phyloP scores from a whole-genome alignment of 2,888 invertebrate genomes.

The Phrixothrix hirtus region DNA sequence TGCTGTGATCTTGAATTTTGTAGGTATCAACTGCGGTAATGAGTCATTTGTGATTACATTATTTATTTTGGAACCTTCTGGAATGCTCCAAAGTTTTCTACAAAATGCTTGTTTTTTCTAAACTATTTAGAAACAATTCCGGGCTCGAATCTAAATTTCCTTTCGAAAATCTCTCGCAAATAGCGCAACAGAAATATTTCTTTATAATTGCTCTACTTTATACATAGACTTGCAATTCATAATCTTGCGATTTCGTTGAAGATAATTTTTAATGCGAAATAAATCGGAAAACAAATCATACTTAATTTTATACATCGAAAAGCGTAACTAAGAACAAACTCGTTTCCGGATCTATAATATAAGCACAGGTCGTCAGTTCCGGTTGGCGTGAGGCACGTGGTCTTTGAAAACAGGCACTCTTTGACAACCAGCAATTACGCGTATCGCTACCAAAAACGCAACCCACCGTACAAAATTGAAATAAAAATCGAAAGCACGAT shows the following conservation, averaged over 20 bases:
- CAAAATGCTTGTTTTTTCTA: too few relatives aligned
- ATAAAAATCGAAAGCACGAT: not conserved
- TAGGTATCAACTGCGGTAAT: not conserved
- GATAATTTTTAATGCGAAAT: not conserved
- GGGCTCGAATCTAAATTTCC: too few relatives aligned
- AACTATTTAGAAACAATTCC: too few relatives aligned
- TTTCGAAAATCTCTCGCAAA: too few relatives aligned
- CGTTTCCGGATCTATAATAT: conserved; percentile 55
- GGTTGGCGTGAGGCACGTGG: conserved; percentile 30
- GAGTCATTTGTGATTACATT: too few relatives aligned
- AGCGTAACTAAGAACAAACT: conserved; percentile 59
- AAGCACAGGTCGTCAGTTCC: conserved; percentile 24
- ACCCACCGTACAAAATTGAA: not conserved
- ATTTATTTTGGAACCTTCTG: too few relatives aligned
- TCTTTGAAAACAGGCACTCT: conserved; percentile 5
- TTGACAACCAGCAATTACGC: conserved; percentile 17
- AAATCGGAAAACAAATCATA: not conserved
- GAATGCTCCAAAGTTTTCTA: too few relatives aligned
- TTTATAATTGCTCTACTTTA: too few relatives aligned
- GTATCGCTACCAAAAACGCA: conserved; percentile 3
- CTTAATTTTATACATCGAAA: not conserved
- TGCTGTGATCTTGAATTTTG: too few relatives aligned
- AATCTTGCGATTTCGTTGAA: not conserved
- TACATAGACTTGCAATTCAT: too few relatives aligned
- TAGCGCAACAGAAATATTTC: too few relatives aligned